Base-by-base conservation (phyloP, 1,140 invertebrate species). In the Plodia interpunctella region DNA sequence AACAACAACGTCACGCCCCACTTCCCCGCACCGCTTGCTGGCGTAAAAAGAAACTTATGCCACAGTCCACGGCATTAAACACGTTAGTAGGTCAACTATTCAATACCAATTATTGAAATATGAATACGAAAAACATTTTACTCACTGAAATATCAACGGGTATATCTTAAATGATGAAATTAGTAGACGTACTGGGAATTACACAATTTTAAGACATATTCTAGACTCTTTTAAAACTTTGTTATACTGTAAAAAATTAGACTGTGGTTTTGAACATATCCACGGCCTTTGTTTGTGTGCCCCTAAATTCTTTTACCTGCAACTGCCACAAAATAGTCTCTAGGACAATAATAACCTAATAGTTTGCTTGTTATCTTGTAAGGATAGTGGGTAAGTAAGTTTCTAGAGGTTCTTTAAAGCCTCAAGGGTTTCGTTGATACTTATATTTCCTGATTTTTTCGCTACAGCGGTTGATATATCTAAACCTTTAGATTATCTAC, bases 201-300 rank as follows among this genome's bases (percentile, higher is more conserved):
- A 3, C n/a, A n/a, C 13, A 2, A 44, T 4, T 44, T 44, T 44
- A 44, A 35, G 2, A 35, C 3, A 10, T 13, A 13, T 35, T 35
- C n/a, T 44, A 15, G 10, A 44, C 4, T 6, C n/a, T 2, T 44
- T 15, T 44, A n/a, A 17, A 44, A 44, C 0, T 44, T 20, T n/a
- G 20, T 2, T 18, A 21, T n/a, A 53, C 51, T 53, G 5, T n/a
- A 25, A 5, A 53, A 53, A 30, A 15, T 49, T 28, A 15, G 68
- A 64, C 76, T 79, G 59, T 69, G 62, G 38, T 28, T 28, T 20
- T 54, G 38, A 54, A 49, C 55, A 32, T 13, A 54, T 17, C 54
- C 6, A 19, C 5, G 65, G 69, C 38, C 66, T 74, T 78, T 76
- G 67, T 72, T 74, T 70, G 21, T 69, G 76, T 72, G 57, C 65